Evolutionary conservation across 2,797 vertebrate genomes (phyloP), one percentile per base, ranked within the genome.

Genomic region (Neomorphus geoffroyi): DNA sequence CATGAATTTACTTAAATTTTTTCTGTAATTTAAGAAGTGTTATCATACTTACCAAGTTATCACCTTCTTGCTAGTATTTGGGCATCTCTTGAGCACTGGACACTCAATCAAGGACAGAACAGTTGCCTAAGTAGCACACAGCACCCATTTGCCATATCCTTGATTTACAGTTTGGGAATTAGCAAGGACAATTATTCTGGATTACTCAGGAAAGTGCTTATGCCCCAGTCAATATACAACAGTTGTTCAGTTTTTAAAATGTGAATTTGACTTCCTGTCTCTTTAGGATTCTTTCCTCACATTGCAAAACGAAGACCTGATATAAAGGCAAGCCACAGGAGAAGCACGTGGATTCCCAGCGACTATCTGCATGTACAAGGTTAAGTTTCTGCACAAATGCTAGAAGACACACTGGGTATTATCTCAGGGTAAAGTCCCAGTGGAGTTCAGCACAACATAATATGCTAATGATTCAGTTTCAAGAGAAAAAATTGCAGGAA

Each of bases 1-100:
- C 70, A 62, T 24, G 69, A 69, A 93, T 96, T 96, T 92, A n/a
- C 86, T 92, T 94, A 93, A 86, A 86, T 88, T 94, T 95, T 69
- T n/a, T 50, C 48, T 41, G 37, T 69, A 85, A 87, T 90, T 94
- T 94, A 86, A 78, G 74, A 88, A 93, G 46, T 37, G 51, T 85
- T 93, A 92, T 92, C 78, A 50, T 54, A 66, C 65, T 64, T 85
- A 81, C 39, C 2, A 7, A 90, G n/a, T 91, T 28, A 79, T 7
- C 53, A 66, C 74, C 21, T 85, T 65, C 71, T 71, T 86, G 32
- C 18, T 22, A 37, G 86, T 62, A 61, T 70, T 58, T 39, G 79
- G 54, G 12, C 32, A 41, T 19, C 26, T 91, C 39, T 27, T 70
- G 62, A 75, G 33, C 48, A 32, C 39, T 65, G 87, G 54, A 62